phyloP scores from a whole-genome alignment of 2,113 vertebrate species.

The Phalacrocorax carbo region DNA sequence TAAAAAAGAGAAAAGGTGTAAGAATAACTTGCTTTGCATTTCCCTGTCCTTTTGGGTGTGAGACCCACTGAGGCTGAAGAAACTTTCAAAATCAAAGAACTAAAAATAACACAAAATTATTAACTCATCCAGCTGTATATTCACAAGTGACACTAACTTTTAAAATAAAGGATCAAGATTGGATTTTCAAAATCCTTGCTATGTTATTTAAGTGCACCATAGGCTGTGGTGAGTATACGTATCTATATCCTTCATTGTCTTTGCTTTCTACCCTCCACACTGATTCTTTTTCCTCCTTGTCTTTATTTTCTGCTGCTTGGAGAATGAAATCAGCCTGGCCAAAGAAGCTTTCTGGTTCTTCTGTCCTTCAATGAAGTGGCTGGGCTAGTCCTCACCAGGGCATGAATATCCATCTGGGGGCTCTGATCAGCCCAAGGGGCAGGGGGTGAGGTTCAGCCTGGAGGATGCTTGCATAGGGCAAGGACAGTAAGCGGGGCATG shows the following conservation, averaged over 20 bases:
- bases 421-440: neutral
- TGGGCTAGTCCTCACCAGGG: neutral
- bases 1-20: neutral
- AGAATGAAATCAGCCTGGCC: neutral
- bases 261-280: neutral
- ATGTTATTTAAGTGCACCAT: neutral
- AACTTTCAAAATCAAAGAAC: neutral
- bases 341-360: neutral
- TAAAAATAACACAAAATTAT: neutral
- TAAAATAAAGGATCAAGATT: neutral
- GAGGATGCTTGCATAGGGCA: neutral
- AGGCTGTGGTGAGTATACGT: neutral
- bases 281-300: neutral
- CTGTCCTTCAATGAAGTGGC: neutral
- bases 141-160: neutral
- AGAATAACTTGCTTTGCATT: rapidly evolving
- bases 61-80: neutral
- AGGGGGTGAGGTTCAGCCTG: neutral
- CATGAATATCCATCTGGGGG: neutral
- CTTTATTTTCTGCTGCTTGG: neutral
- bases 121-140: neutral
- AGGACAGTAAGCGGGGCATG: neutral
- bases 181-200: neutral
- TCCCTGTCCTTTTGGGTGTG: neutral
- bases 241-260: neutral